Percentiles rank a stretch among this genome's conserved stretches.
Evolutionary conservation across 2,888 invertebrate species (phyloP).

Genomic region (Gryllus longicercus): DNA sequence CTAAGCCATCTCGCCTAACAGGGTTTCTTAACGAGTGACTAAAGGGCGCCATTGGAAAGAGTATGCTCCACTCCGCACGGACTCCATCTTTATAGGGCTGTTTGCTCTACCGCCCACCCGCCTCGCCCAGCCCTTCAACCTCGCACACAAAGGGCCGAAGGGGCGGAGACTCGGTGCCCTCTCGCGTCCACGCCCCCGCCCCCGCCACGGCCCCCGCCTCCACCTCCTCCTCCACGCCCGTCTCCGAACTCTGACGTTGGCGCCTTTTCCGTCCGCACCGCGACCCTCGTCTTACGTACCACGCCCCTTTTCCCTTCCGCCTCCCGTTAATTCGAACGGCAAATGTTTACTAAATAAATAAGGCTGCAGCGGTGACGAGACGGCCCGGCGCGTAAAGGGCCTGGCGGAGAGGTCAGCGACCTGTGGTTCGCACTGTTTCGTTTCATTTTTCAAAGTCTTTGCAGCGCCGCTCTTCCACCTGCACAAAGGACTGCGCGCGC

Average conservation of each 20-base stretch:
- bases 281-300: background rate
- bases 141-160: too few relatives aligned
- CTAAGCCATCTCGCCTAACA: background rate
- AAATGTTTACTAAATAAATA: background rate
- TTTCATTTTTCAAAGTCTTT: conserved; percentile 17
- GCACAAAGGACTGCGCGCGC: background rate
- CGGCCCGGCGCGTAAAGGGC: background rate
- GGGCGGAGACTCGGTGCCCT: too few relatives aligned
- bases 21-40: background rate
- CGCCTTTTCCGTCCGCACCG: background rate
- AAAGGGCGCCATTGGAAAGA: background rate
- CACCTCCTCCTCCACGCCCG: too few relatives aligned
- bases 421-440: background rate
- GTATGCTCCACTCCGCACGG: background rate
- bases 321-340: background rate
- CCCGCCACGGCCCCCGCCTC: too few relatives aligned
- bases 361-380: background rate
- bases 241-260: background rate
- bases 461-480: background rate
- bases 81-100: background rate
- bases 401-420: too few relatives aligned
- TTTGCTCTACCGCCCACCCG: background rate
- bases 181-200: background rate
- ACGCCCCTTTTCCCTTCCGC: background rate
- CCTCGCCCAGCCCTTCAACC: background rate